Base-by-base conservation (phyloP, 2,797 vertebrate species). In the Podarcis lilfordi region DNA sequence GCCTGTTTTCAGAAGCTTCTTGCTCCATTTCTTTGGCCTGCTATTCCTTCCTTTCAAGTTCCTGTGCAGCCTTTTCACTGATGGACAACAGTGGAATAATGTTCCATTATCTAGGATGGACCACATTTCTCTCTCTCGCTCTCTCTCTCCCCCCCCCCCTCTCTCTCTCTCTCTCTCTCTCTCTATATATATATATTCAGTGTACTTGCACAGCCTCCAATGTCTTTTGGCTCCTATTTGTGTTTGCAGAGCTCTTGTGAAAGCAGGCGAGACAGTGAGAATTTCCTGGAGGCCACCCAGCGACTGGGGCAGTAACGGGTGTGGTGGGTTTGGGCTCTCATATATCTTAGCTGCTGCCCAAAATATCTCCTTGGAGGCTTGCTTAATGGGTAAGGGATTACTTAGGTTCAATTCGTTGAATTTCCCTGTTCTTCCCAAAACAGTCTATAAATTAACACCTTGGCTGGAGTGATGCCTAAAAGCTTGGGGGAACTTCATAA, bases 371-470 rank as follows among this genome's bases (percentile, higher is more conserved):
- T 55, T 13, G 11, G 25, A 40, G 81, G 64, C 27, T 84, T 15
- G 81, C 88, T 84, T 84, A 86, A 5, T 55, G 45, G 81, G 91
- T n/a, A 77, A 59, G 7, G 77, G 85, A 71, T 64, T 87, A 85
- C 79, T 37, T 35, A 45, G 40, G 84, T 35, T 85, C 90, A 82
- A 21, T 91, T 89, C 5, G 32, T 40, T 32, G 32, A 78, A 55
- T 55, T 35, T 89, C 82, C 61, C 43, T n/a, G 4, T 29, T 50
- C 71, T 79, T 35, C 8, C 1, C 0, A 59, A 66, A 76, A 7
- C 8, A 2, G 74, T n/a, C 84, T 68, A 5, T 17, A 11, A 66
- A 21, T 1, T 0, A 61, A 40, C 15, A 81, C 81, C 80, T 72
- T 61, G 29, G 35, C n/a, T 92, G 37, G 68, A 85, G 8, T 7